Percentiles rank a stretch among this genome's conserved stretches.
These are phyloP conservation scores for Conops quadrifasciatus DNA, from an alignment of 2,888 invertebrate genomes.

Conservation along the genomic window DNA sequence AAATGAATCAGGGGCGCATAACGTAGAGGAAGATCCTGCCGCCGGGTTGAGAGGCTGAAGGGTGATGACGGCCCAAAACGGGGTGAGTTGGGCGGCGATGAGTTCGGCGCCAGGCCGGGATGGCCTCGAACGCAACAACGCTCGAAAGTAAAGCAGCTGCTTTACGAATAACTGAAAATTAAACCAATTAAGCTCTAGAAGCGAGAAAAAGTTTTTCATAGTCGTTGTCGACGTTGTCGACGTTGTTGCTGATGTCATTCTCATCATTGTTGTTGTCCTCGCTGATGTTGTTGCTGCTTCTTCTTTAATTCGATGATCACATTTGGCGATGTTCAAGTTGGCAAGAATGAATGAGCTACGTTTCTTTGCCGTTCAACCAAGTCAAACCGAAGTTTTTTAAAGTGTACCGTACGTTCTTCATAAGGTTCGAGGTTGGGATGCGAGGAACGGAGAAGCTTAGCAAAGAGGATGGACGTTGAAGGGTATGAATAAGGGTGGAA, in stretches of 20 bases:
- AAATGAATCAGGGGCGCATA: background rate
- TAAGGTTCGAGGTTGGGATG: too few relatives aligned
- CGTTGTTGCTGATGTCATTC: background rate
- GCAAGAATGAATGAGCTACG: background rate
- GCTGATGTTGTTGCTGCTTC: background rate
- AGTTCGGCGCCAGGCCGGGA: background rate
- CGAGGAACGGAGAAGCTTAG: too few relatives aligned
- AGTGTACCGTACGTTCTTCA: too few relatives aligned
- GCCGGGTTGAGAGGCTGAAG: background rate
- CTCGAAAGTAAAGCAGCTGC: conserved; percentile 29
- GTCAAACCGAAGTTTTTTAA: too few relatives aligned
- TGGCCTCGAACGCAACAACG: background rate
- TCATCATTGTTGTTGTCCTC: background rate
- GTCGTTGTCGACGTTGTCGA: background rate
- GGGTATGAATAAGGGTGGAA: too few relatives aligned
- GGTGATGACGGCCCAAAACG: background rate
- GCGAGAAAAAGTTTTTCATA: background rate
- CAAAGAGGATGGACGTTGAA: too few relatives aligned
- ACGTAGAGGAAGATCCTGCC: background rate
- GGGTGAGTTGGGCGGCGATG: background rate
- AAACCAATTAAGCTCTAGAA: conserved; percentile 29
- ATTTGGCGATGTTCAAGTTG: too few relatives aligned
- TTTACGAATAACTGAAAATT: conserved; percentile 29
- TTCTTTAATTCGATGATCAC: background rate
- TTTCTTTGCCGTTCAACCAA: too few relatives aligned